Percentiles rank a stretch among this genome's conserved stretches.
Conservation (phyloP, 2,888 invertebrate species). For the Cephus rjabovi region DNA sequence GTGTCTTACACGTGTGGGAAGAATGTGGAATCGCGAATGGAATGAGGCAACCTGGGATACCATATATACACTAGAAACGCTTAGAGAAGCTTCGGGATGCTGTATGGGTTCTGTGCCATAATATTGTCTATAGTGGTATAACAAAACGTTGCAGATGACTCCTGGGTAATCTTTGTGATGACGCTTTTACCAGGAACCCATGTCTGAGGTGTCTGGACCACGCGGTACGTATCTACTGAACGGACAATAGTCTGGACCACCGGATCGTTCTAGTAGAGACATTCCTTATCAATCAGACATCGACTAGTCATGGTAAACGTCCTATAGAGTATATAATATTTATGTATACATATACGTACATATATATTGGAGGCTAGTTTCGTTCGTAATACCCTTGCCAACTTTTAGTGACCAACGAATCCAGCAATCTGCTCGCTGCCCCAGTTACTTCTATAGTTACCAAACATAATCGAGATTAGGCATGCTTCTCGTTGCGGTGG, state of each 20-base stretch:
- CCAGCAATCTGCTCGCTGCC: constrained; percentile 12
- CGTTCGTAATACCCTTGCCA: not conserved
- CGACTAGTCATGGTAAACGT: not conserved
- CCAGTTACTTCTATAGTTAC: constrained; percentile 19
- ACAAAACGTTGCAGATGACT: constrained; percentile 44
- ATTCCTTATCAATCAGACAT: not conserved
- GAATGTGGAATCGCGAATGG: constrained; percentile 63
- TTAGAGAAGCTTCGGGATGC: not conserved
- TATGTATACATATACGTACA: not conserved
- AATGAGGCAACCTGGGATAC: constrained; percentile 56
- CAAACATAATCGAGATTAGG: constrained; percentile 21
- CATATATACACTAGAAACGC: not conserved
- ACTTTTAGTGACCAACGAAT: not conserved
- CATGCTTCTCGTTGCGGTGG: constrained; percentile 29
- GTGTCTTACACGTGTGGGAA: constrained; percentile 63
- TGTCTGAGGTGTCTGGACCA: not conserved
- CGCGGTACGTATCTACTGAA: not conserved
- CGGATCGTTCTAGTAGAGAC: not conserved
- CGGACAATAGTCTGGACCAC: not conserved
- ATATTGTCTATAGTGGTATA: constrained; percentile 8
- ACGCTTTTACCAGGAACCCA: not conserved
- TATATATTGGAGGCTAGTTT: not conserved
- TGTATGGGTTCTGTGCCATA: not conserved
- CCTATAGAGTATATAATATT: not conserved
- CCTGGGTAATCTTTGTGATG: not conserved